Percentiles rank a stretch among this genome's conserved stretches.
Evolutionary conservation across 2,888 invertebrate species (phyloP).

Genomic region (Bibio marci): DNA sequence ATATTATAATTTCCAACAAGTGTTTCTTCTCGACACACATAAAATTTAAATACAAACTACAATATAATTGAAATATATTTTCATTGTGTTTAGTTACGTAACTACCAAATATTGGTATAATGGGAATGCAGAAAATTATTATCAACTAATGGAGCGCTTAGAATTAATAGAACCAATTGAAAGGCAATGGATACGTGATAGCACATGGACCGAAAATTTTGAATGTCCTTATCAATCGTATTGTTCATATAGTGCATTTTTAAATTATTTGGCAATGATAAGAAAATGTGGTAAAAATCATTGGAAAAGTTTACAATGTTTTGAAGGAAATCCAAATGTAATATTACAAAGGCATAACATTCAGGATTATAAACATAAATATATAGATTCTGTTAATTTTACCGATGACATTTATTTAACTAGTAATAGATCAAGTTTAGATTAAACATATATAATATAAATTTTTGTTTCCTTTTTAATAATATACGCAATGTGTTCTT

Average conservation of each 20-base stretch:
- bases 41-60: not conserved
- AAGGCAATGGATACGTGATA: conserved; percentile 53
- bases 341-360: no score
- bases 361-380: no score
- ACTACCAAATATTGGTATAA: conserved; percentile 64
- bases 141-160: conserved; percentile 51
- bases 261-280: conserved; percentile 20
- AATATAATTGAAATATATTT: no score
- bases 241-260: conserved; percentile 18
- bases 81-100: conserved; percentile 37
- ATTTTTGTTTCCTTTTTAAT: no score
- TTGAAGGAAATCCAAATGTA: conserved; percentile 11
- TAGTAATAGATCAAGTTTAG: no score
- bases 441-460: no score
- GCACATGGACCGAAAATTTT: conserved; percentile 23
- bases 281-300: conserved; percentile 18
- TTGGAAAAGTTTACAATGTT: conserved; percentile 16
- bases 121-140: conserved; percentile 51
- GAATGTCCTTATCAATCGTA: conserved; percentile 19
- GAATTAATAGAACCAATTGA: conserved; percentile 52
- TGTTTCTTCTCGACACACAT: not conserved
- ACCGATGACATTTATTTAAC: no score
- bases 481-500: no score
- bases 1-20: not conserved
- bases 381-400: no score